These are phyloP conservation scores for Pyrocoelia pectoralis DNA, from an alignment of 2,888 invertebrate species.

Conservation along the genomic window DNA sequence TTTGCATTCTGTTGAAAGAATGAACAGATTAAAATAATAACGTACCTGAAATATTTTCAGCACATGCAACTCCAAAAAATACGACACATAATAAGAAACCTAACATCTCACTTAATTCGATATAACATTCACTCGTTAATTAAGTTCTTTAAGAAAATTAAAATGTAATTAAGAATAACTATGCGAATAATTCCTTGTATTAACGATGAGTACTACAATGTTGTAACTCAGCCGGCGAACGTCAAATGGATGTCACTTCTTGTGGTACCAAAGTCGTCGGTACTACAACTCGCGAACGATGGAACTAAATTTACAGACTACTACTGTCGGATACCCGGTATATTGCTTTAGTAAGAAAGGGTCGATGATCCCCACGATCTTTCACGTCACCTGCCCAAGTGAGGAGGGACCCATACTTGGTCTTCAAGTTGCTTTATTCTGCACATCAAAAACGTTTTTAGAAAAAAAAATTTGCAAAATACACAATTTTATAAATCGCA, in stretches of 20 bases:
- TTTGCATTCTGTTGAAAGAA: too few species aligned
- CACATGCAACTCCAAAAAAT: not conserved
- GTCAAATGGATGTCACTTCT: slow-evolving; percentile 26
- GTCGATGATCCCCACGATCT: slow-evolving; percentile 46
- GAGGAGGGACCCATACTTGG: slow-evolving; percentile 24
- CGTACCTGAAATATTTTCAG: not conserved
- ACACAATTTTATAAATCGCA: not conserved
- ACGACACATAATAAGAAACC: not conserved
- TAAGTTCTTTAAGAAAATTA: not conserved
- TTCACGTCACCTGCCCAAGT: slow-evolving; percentile 45
- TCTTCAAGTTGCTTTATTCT: slow-evolving; percentile 34
- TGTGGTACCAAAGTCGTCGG: slow-evolving; percentile 23
- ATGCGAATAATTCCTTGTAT: not conserved
- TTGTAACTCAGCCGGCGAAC: not conserved
- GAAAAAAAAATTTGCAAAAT: not conserved
- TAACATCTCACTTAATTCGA: slow-evolving; percentile 4
- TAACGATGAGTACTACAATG: not conserved
- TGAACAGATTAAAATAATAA: too few species aligned
- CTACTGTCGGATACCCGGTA: slow-evolving; percentile 37
- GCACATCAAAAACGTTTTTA: not conserved
- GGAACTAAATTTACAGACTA: slow-evolving; percentile 34
- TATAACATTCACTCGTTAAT: not conserved
- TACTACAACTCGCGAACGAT: slow-evolving; percentile 29
- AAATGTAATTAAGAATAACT: not conserved
- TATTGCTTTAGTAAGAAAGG: slow-evolving; percentile 43